Percentiles rank a stretch among this genome's conserved stretches.
Evolutionary conservation across 2,888 invertebrate species (phyloP).

Genomic region (Branchellion lobata): DNA sequence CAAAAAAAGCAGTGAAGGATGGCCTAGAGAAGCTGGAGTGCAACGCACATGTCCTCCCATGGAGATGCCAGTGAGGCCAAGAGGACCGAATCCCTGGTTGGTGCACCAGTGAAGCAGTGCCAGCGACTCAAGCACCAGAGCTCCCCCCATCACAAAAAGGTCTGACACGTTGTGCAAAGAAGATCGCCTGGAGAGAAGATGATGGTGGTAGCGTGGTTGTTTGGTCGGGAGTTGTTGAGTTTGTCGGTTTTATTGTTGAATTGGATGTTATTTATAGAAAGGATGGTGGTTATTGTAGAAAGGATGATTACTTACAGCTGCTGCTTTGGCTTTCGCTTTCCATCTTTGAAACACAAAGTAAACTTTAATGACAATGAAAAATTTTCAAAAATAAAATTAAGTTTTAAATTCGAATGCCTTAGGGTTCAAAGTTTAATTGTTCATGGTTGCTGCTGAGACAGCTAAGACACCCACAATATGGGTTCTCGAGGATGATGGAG

Average conservation of each 20-base stretch:
- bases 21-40: too few species aligned
- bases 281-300: too few species aligned
- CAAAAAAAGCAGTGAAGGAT: too few species aligned
- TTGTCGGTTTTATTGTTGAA: neutral
- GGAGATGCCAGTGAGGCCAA: constrained; percentile 90
- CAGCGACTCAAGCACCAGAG: constrained; percentile 86
- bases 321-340: constrained; percentile 57
- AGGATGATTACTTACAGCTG: constrained; percentile 55
- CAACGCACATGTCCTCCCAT: constrained; percentile 94
- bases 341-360: constrained; percentile 44
- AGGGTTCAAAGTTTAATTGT: neutral
- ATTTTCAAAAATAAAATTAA: neutral
- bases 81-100: constrained; percentile 80
- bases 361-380: neutral
- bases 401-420: neutral
- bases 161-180: constrained; percentile 91
- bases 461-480: constrained; percentile 66
- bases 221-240: constrained; percentile 63
- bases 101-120: constrained; percentile 93
- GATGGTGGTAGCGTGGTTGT: constrained; percentile 67
- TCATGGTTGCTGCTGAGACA: neutral
- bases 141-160: constrained; percentile 98
- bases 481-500: constrained; percentile 91
- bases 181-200: constrained; percentile 71
- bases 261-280: too few species aligned